Percentiles rank a stretch among this genome's conserved stretches.
Evolutionary conservation across 2,888 invertebrate species (phyloP).

Genomic region (Trisateles emortualis): DNA sequence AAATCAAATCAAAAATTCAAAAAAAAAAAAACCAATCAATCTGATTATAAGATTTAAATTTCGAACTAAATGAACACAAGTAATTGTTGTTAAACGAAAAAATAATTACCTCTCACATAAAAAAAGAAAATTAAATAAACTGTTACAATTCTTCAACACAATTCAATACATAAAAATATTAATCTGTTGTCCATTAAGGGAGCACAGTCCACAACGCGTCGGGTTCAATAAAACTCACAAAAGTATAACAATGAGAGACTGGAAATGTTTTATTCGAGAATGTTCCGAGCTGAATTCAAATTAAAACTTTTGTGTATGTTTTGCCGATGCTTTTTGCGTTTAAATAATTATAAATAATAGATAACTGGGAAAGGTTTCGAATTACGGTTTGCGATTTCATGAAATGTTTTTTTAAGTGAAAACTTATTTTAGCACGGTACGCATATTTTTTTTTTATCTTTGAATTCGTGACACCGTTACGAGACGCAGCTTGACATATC

Average conservation of each 20-base stretch:
- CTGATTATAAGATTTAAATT: too few relatives aligned
- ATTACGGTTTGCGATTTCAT: constrained; percentile 7
- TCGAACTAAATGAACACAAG: too few relatives aligned
- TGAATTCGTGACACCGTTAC: too few relatives aligned
- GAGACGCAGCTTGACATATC: too few relatives aligned
- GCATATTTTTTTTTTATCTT: too few relatives aligned
- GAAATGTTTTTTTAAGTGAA: background rate
- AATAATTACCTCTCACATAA: too few relatives aligned
- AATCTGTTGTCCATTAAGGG: background rate
- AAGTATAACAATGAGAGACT: constrained; percentile 15
- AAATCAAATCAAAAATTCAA: too few relatives aligned
- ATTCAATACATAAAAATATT: background rate
- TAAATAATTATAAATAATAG: constrained; percentile 20
- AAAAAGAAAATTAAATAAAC: too few relatives aligned
- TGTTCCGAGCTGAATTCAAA: constrained; percentile 25
- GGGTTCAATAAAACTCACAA: background rate
- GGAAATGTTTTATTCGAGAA: constrained; percentile 19
- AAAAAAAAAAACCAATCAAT: too few relatives aligned
- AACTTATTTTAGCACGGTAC: too few relatives aligned
- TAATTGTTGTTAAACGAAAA: too few relatives aligned
- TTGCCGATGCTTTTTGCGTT: constrained; percentile 1
- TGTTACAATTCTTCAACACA: too few relatives aligned
- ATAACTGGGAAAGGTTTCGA: constrained; percentile 15
- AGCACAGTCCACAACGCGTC: constrained; percentile 1
- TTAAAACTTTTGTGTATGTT: constrained; percentile 38